These are phyloP conservation scores for Dryobota labecula DNA, from an alignment of 2,888 invertebrate genomes.

Conservation along the genomic window DNA sequence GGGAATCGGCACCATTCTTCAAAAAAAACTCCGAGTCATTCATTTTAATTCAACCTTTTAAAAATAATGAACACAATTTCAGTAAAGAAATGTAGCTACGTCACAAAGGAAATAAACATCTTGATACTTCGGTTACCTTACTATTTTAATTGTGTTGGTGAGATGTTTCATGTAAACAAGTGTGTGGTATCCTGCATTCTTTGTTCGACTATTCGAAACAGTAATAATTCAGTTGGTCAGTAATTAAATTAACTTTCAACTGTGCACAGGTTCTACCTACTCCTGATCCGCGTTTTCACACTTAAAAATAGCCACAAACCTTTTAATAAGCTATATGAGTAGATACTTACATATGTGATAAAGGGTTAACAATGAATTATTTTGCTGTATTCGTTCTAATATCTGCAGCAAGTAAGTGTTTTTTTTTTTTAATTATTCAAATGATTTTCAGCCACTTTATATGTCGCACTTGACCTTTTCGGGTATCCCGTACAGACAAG, in stretches of 20 bases:
- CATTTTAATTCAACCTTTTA: too few species aligned
- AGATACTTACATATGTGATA: background rate
- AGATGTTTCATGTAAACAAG: conserved; percentile 10
- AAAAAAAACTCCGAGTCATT: too few species aligned
- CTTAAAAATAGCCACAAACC: background rate
- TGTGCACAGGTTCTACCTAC: background rate
- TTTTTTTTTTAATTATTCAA: background rate
- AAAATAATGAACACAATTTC: background rate
- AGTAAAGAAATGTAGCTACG: background rate
- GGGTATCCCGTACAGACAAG: too few species aligned
- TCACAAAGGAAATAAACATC: background rate
- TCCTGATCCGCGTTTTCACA: background rate
- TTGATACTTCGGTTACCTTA: background rate
- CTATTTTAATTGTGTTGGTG: background rate
- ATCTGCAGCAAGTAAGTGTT: conserved; percentile 20
- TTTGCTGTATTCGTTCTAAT: background rate
- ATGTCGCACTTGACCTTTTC: too few species aligned
- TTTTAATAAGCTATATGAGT: background rate
- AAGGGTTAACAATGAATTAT: conserved; percentile 13
- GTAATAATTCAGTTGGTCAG: conserved; percentile 3
- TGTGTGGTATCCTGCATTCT: background rate
- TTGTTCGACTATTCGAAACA: background rate
- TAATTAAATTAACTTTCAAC: conserved; percentile 4
- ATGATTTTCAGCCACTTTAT: background rate
- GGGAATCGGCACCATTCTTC: too few species aligned